Base-by-base conservation (phyloP, 2,888 invertebrate species). In the Tiliacea citrago region DNA sequence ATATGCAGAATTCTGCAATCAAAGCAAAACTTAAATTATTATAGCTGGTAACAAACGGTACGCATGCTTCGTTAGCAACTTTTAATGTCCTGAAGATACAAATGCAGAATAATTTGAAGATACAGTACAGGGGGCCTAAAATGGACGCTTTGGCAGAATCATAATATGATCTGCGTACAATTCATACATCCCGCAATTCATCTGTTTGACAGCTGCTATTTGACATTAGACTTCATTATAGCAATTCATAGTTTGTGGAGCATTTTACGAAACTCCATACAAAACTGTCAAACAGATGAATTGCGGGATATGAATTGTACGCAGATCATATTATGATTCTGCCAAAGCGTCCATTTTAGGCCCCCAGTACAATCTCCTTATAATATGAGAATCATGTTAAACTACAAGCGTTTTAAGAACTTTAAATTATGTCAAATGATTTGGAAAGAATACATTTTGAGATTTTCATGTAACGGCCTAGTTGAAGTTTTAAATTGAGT, bases 401-500 rank as follows among this genome's bases (percentile, higher is more conserved):
- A 61, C 13, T 13, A 16, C 16, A 5, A 45, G 16, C 12, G 3
- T 35, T 29, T 45, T 45, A 13, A 72, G 12, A 73, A n/a, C 24
- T 58, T 35, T 24, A 39, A n/a, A 9, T 49, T 12, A 55, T 24
- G 10, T 49, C 16, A 68, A 62, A 2, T 29, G 39, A 35, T 42
- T 68, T 53, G 16, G 18, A 68, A 61, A 61, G 0, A 53, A 55
- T n/a, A 60, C 9, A 60, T 75, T 60, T 35, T 39, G 13, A n/a
- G 6, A 39, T 8, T 62, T 39, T 35, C 18, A 45, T 29, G 29
- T 45, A 16, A 65, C 53, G 18, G 3, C 29, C 60, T 47, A 24
- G 47, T 70, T 53, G 53, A n/a, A 42, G 51, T 47, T 55, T 47
- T 0, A 55, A 55, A 60, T 53, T 39, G n/a, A 53, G 12, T 53